Conservation (phyloP, 2,888 invertebrate genomes). For the Acleris holmiana region DNA sequence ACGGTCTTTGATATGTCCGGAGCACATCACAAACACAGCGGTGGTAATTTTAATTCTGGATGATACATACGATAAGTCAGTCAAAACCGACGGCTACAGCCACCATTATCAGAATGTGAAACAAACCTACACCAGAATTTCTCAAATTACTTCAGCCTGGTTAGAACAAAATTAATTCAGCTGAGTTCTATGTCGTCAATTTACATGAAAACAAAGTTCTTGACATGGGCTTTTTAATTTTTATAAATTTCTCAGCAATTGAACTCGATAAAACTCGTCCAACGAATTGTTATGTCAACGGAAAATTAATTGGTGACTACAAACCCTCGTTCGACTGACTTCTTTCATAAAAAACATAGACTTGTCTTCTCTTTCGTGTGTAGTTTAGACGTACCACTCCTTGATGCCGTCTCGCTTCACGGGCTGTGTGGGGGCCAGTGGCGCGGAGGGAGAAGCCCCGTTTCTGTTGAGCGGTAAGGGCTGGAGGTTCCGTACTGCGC, state of each 20-base stretch:
- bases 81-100: background rate
- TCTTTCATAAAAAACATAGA: conserved; percentile 2
- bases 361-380: conserved; percentile 21
- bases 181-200: too few species aligned
- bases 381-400: conserved; percentile 96
- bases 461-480: conserved; percentile 70
- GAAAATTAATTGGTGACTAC: background rate
- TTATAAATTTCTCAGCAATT: too few species aligned
- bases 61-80: conserved; percentile 4
- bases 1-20: conserved; percentile 58
- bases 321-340: background rate
- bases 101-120: background rate
- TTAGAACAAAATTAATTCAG: too few species aligned
- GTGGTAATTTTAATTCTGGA: conserved; percentile 10
- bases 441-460: conserved; percentile 67
- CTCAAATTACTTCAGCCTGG: too few species aligned
- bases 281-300: background rate
- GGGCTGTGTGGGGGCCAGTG: conserved; percentile 79
- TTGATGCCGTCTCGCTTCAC: conserved; percentile 95
- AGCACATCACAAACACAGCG: conserved; percentile 44
- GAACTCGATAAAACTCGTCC: too few species aligned
- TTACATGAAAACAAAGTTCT: too few species aligned
- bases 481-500: conserved; percentile 78
- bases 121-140: background rate
- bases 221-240: too few species aligned